These are phyloP conservation scores for Paratrypauchen microcephalus DNA, from an alignment of 2,797 vertebrate genomes.

Conservation along the genomic window DNA sequence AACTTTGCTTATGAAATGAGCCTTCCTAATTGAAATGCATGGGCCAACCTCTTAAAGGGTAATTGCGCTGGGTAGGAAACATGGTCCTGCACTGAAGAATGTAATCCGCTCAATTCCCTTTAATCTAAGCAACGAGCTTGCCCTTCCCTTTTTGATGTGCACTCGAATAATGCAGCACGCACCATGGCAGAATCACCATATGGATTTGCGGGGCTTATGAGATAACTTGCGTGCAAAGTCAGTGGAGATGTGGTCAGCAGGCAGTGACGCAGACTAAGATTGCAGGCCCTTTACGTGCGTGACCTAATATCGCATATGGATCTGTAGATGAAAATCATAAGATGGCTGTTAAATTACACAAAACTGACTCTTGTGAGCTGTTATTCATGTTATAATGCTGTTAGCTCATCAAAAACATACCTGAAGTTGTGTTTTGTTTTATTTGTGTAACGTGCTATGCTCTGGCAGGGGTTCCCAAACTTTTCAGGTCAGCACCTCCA, in stretches of 20 bases:
- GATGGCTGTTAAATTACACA: background rate
- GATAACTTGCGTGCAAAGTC: conserved; percentile 43
- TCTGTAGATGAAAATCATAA: conserved; percentile 41
- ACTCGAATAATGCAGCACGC: conserved; percentile 39
- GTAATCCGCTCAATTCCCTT: conserved; percentile 58
- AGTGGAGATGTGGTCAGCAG: conserved; percentile 24
- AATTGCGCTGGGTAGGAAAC: conserved; percentile 42
- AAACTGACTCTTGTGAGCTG: no score
- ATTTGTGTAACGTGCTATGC: no score
- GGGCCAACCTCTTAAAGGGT: conserved; percentile 33
- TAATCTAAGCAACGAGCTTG: conserved; percentile 52
- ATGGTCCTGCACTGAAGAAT: conserved; percentile 45
- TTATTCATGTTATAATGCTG: no score
- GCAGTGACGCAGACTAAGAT: conserved; percentile 9
- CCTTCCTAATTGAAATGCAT: conserved; percentile 56
- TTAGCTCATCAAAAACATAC: no score
- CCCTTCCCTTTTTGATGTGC: conserved; percentile 56
- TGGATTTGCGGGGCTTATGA: conserved; percentile 34
- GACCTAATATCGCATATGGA: conserved; percentile 17
- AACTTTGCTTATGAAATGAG: conserved; percentile 48
- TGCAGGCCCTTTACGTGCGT: conserved; percentile 13
- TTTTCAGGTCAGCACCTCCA: no score
- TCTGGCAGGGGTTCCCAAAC: no score
- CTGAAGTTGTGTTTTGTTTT: no score
- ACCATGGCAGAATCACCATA: conserved; percentile 18